Percentiles rank a stretch among this genome's conserved stretches.
Conservation (phyloP, 2,888 invertebrate genomes). For the Scelioninae gen. 2 region DNA sequence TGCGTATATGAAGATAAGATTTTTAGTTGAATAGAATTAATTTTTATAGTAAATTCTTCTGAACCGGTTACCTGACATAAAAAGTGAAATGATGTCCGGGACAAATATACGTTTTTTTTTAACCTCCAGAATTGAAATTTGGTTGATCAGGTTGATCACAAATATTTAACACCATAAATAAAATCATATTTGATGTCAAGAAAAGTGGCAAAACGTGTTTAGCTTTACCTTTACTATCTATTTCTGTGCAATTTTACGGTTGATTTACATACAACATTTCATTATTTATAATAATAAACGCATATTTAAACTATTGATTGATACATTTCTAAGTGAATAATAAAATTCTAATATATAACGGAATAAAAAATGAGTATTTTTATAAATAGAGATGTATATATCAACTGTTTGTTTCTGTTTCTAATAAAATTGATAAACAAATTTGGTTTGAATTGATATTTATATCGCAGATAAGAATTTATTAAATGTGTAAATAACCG, state of each 20-base stretch:
- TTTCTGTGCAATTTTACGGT: conserved; percentile 18
- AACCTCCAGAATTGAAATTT: conserved; percentile 23
- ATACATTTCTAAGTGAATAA: too few relatives aligned
- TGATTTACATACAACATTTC: conserved; percentile 11
- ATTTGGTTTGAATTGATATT: too few relatives aligned
- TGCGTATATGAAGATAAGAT: too few relatives aligned
- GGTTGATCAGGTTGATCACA: conserved; percentile 18
- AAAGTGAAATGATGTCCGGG: conserved; percentile 26
- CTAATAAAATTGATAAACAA: too few relatives aligned
- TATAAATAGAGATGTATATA: too few relatives aligned
- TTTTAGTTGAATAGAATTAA: too few relatives aligned
- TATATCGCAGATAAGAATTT: too few relatives aligned
- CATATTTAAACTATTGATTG: conserved; percentile 9
- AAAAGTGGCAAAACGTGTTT: conserved; percentile 49
- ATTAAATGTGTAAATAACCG: too few relatives aligned
- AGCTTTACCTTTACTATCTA: conserved; percentile 7
- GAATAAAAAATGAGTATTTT: too few relatives aligned
- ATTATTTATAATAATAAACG: conserved; percentile 21
- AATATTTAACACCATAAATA: conserved; percentile 24
- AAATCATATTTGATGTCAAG: conserved; percentile 28
- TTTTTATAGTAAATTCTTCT: conserved; percentile 25
- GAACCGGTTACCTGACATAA: conserved; percentile 48
- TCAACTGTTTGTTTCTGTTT: too few relatives aligned
- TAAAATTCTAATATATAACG: too few relatives aligned
- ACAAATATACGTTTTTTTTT: conserved; percentile 7